Evolutionary conservation across 2,888 invertebrate species (phyloP), one percentile per base, ranked within the genome.

Genomic region (Tiphia femorata): DNA sequence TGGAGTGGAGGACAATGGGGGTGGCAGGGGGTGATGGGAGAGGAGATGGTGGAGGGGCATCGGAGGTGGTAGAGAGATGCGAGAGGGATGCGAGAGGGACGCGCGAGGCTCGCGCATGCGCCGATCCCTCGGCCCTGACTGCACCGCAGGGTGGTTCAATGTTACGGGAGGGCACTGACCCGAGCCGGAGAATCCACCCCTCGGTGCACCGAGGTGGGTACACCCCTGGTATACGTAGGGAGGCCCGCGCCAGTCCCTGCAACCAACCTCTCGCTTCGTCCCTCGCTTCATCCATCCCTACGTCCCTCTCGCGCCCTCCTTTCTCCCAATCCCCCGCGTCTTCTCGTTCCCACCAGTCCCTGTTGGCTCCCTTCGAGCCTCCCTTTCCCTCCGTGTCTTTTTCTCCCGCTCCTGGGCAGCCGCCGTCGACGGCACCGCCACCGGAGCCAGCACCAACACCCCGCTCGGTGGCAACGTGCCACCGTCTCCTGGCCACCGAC

Each of bases 111-210:
- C 21, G 8, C 10, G 21, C 21, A n/a, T 61, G 81, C 83, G 82
- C 70, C 38, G 46, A 51, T 46, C 50, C 42, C 72, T 76, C 82
- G 82, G 77, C 81, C 82, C 77, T 82, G 82, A 82, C 82, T 82
- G 83, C 82, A 80, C 72, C 78, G 67, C 79, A 74, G 82, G 81
- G 79, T 79, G 83, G 83, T 82, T 83, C 83, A 82, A 83, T 83
- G 83, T 82, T 83, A 83, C 81, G 75, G 75, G 79, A 81, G 83
- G 82, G 77, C 83, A 81, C 75, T 82, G 82, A 82, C 82, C 83
- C 81, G 77, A 77, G 76, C 77, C 62, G 68, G 74, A 74, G 75
- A 73, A 72, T 73, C 78, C 76, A 80, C 76, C 77, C 79, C 71
- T 70, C 76, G 74, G 70, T 79, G 78, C 77, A 78, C 75, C 76